Percentiles rank a stretch among this genome's conserved stretches.
Evolutionary conservation across 2,888 invertebrate genomes (phyloP).

Genomic region (Ornithoptera alexandrae): DNA sequence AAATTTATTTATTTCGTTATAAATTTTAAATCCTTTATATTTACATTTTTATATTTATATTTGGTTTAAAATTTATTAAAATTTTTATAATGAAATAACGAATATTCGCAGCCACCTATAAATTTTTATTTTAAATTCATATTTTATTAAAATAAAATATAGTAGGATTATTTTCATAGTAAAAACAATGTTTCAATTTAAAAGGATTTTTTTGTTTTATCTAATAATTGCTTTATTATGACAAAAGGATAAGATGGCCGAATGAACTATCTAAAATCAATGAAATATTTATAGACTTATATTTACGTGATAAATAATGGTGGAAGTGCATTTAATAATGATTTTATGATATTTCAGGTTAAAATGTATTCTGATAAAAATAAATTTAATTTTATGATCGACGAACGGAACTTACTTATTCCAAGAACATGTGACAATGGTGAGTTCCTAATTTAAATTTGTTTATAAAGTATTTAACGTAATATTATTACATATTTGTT

Average conservation of each 20-base stretch:
- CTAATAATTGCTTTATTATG: neutral
- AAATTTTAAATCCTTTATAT: too few species aligned
- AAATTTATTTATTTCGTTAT: too few species aligned
- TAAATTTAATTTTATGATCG: conserved; percentile 47
- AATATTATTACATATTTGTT: too few species aligned
- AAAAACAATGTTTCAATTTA: neutral
- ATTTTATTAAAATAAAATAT: too few species aligned
- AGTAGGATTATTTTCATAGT: neutral
- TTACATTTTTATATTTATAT: too few species aligned
- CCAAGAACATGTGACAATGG: conserved; percentile 50
- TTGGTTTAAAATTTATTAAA: too few species aligned
- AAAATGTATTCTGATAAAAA: conserved; percentile 58
- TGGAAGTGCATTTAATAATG: conserved; percentile 13
- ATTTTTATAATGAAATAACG: too few species aligned
- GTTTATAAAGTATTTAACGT: too few species aligned
- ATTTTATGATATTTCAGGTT: conserved; percentile 40
- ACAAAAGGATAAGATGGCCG: conserved; percentile 15
- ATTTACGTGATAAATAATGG: neutral
- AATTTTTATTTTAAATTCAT: too few species aligned
- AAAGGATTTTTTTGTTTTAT: neutral
- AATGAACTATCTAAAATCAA: neutral
- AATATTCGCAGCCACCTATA: too few species aligned
- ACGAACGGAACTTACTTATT: conserved; percentile 55
- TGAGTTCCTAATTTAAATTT: conserved; percentile 39
- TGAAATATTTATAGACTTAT: neutral